Evolutionary conservation across 2,888 invertebrate genomes (phyloP).

Genomic region (Nomada lathburiana): DNA sequence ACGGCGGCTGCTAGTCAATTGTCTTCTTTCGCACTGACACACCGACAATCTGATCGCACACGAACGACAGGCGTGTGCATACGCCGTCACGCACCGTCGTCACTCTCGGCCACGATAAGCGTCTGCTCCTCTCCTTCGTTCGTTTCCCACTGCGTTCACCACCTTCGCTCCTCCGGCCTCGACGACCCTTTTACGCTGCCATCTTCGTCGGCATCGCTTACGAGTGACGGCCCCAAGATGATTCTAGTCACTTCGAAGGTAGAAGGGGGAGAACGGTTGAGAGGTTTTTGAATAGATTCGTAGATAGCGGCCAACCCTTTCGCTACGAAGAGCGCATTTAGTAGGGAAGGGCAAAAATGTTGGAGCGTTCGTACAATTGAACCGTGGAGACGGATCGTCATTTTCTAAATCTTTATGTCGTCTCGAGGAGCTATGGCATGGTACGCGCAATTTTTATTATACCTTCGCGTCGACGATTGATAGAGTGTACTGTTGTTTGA

Average conservation of each 20-base stretch:
- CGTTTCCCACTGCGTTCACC: slow-evolving; percentile 28
- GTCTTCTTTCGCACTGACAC: slow-evolving; percentile 77
- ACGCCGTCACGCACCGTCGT: slow-evolving; percentile 33
- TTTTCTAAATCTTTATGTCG: too few species aligned
- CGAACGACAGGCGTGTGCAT: slow-evolving; percentile 51
- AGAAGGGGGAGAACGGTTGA: background rate
- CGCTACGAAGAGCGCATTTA: too few species aligned
- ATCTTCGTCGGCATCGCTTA: slow-evolving; percentile 38
- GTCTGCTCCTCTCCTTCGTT: slow-evolving; percentile 40
- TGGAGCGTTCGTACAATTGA: too few species aligned
- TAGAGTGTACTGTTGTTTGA: too few species aligned
- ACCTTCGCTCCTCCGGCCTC: slow-evolving; percentile 36
- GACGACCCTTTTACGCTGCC: slow-evolving; percentile 27
- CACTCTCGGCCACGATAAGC: slow-evolving; percentile 41
- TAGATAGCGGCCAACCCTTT: too few species aligned
- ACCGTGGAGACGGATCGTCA: too few species aligned
- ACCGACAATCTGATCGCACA: slow-evolving; percentile 54
- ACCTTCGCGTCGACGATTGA: too few species aligned
- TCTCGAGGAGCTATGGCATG: too few species aligned
- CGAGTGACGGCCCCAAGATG: slow-evolving; percentile 17
- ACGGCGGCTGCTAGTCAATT: slow-evolving; percentile 79
- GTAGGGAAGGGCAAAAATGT: too few species aligned
- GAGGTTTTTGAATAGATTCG: background rate
- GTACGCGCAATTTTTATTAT: too few species aligned
- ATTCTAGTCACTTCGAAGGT: slow-evolving; percentile 1